phyloP scores from a whole-genome alignment of 2,888 invertebrate species.

The Rhaphigaster nebulosa region DNA sequence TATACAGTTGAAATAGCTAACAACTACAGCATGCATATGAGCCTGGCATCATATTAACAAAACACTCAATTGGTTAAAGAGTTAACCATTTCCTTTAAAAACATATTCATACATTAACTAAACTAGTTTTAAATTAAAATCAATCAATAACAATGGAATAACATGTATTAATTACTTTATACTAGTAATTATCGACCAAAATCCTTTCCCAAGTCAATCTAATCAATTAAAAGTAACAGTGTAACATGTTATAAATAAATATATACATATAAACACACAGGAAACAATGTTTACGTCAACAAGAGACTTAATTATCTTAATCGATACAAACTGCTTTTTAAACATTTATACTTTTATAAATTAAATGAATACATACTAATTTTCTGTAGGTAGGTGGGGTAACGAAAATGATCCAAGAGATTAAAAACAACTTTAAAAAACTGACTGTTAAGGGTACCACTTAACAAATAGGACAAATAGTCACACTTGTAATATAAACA shows the following conservation, averaged over 20 bases:
- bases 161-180: background rate
- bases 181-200: background rate
- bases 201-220: background rate
- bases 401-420: background rate
- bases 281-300: background rate
- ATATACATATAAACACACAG: background rate
- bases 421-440: background rate
- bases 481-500: background rate
- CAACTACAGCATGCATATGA: too few species aligned
- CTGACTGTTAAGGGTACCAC: background rate
- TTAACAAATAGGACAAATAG: background rate
- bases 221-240: background rate
- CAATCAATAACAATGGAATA: background rate
- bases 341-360: background rate
- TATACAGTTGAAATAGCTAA: too few species aligned
- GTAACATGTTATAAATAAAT: background rate
- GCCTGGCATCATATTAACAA: too few species aligned
- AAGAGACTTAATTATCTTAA: background rate
- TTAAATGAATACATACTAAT: background rate
- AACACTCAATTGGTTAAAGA: background rate
- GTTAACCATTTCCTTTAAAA: background rate
- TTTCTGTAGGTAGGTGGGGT: background rate
- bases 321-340: background rate
- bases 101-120: background rate
- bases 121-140: background rate